Evolutionary conservation across 2,113 vertebrate genomes (phyloP).

Genomic region (Mungos mungo): DNA sequence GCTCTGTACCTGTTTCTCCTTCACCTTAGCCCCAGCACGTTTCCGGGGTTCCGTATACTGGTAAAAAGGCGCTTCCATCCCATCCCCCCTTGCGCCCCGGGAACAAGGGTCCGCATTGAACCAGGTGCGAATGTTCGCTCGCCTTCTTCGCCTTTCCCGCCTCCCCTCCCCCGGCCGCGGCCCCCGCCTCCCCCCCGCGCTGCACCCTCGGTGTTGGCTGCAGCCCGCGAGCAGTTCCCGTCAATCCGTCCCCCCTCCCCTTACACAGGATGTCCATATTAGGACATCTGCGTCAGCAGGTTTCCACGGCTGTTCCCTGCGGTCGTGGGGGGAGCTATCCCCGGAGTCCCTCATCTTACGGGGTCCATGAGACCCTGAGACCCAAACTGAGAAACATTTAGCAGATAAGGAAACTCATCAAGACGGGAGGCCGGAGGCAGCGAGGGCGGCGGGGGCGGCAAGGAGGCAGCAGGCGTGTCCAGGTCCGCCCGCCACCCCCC

Average conservation of each 20-base stretch:
- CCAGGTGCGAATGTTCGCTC: constrained; percentile 63
- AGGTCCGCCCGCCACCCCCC: not conserved
- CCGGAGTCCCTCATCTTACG: not conserved
- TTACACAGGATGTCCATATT: constrained; percentile 89
- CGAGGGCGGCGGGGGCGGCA: rapidly evolving
- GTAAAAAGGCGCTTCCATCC: not conserved
- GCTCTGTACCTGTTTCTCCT: not conserved
- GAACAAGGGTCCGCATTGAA: constrained; percentile 60
- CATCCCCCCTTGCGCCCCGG: constrained; percentile 17
- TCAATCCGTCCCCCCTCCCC: constrained; percentile 80
- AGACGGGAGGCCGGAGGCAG: not conserved
- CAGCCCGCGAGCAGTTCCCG: constrained; percentile 85
- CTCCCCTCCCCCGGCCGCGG: constrained; percentile 70
- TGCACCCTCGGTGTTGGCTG: constrained; percentile 82
- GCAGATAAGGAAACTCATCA: rapidly evolving
- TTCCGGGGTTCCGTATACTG: not conserved
- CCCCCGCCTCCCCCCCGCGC: constrained; percentile 62
- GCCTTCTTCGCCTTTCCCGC: constrained; percentile 34
- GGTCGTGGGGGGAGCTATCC: constrained; percentile 12
- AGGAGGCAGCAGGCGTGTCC: not conserved
- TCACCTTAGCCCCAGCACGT: not conserved
- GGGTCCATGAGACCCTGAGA: not conserved
- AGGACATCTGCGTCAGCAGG: constrained; percentile 91
- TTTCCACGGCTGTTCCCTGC: constrained; percentile 81
- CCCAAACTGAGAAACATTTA: rapidly evolving